Percentiles rank a stretch among this genome's conserved stretches.
These are phyloP conservation scores for Oscheius sp. DNA, from an alignment of 2,888 invertebrate species.

Conservation along the genomic window DNA sequence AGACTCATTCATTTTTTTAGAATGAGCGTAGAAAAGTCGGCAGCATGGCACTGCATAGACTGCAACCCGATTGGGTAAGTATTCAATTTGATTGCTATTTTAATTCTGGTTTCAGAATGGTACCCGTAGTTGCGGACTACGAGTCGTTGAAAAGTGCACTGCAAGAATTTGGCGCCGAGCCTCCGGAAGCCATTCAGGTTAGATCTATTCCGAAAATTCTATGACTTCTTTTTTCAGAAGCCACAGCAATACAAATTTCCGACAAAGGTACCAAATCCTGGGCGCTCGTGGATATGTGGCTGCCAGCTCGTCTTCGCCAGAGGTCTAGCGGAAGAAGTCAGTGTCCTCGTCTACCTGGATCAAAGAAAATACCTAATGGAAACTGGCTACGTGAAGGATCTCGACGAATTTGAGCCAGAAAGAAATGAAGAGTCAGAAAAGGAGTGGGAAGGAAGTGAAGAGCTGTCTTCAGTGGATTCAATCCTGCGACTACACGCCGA, in stretches of 20 bases:
- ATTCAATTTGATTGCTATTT: neutral
- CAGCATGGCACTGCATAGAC: constrained; percentile 2
- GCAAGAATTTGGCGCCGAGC: neutral
- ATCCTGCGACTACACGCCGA: no score
- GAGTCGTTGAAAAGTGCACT: neutral
- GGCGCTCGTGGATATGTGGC: neutral
- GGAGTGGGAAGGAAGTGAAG: no score
- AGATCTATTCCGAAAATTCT: neutral
- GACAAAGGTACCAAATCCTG: neutral
- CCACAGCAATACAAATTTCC: neutral
- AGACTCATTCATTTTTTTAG: no score
- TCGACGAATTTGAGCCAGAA: no score
- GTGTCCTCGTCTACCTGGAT: constrained; percentile 14
- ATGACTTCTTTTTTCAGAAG: neutral
- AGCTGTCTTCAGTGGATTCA: no score
- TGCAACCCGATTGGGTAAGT: neutral
- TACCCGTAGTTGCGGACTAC: neutral
- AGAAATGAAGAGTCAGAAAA: no score
- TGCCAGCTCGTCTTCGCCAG: neutral
- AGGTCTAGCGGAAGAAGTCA: neutral
- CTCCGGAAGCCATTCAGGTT: neutral
- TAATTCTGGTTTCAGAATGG: neutral
- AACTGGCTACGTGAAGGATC: neutral
- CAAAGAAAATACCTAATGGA: neutral
- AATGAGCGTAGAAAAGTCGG: neutral